Evolutionary conservation across 2,888 invertebrate species (phyloP), one percentile per base, ranked within the genome.

Genomic region (Polymixis lichenea): DNA sequence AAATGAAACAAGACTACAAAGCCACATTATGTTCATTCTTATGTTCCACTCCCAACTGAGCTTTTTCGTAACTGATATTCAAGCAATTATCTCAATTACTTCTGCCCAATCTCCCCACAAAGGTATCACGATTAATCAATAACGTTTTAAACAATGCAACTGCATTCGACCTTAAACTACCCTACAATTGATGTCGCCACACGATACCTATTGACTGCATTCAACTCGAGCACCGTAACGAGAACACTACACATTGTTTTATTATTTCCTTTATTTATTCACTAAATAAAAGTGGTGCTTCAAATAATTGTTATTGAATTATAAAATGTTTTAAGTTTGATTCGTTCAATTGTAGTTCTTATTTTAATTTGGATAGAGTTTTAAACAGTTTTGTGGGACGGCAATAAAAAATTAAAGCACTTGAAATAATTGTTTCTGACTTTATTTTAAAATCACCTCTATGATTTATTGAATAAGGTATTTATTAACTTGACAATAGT

Each of bases 201-300:
- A 89, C 89, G 89, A 89, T 86, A 85, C 86, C 87, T 79, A 85
- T 89, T 88, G 88, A 89, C 84, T 83, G 71, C 78, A 84, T 86
- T 82, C 78, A 83, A 83, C 55, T 38, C 71, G 58, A 87, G 78
- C 38, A 79, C 84, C 80, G 68, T 75, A 53, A 81, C 78, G 76
- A 81, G 84, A 86, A 66, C 77, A 84, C 87, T 86, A 43, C 78
- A 84, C 79, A 84, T 86, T 86, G 86, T 86, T 86, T 86, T 85
- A 86, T 81, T 80, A 72, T 80, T 78, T 80, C 75, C 75, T 75
- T 86, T 86, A 84, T 87, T 83, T 82, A 79, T 84, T 84, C 84
- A 84, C 72, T 58, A 75, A 77, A 86, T 75, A 83, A 84, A 84
- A 85, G 83, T 77, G 72, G 77, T 66, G 25, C 73, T 80, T 71